Evolutionary conservation across 2,797 vertebrate genomes (phyloP), one percentile per base, ranked within the genome.

Genomic region (Anas bernieri): DNA sequence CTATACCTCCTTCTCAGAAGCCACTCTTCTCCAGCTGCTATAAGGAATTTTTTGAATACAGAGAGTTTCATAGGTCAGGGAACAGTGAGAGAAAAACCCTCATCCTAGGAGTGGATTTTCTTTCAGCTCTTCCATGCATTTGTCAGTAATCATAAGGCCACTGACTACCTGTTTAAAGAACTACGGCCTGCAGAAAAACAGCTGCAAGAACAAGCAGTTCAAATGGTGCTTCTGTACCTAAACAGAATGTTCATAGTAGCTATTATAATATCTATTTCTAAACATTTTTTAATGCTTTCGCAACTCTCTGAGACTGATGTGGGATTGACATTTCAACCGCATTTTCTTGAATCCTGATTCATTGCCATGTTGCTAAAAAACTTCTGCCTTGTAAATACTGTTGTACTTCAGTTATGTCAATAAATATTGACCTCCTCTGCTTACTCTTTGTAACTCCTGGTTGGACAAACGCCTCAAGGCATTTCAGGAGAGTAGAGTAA

Each of bases 311-410:
- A 91, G 79, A 55, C 17, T 66, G 56, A 80, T 70, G 70, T 80
- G 48, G 31, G 33, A 35, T 62, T 83, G 72, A 33, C 67, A 69
- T 31, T 84, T 50, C 67, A 86, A 52, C 45, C 81, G 86, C 48
- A 55, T 59, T 90, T 90, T 92, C 77, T 68, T 85, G 50, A 93
- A 55, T 80, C 54, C 75, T 81, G 30, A 66, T 55, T 72, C 82
- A 55, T 85, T 89, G 68, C 66, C 31, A 9, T 12, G 48, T 62
- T 90, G 45, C 80, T 90, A 73, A 84, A 90, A 89, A 64, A 6
- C 20, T 94, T 87, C 63, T 70, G 11, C 39, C 59, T 86, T 83
- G 30, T 82, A 86, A 85, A 85, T 18, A 67, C 23, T 83, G 69
- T 54, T 73, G 52, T 54, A 66, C 21, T 90, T 26, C 78, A 48